Conservation (phyloP, 2,888 invertebrate species). For the Lasioglossum morio region DNA sequence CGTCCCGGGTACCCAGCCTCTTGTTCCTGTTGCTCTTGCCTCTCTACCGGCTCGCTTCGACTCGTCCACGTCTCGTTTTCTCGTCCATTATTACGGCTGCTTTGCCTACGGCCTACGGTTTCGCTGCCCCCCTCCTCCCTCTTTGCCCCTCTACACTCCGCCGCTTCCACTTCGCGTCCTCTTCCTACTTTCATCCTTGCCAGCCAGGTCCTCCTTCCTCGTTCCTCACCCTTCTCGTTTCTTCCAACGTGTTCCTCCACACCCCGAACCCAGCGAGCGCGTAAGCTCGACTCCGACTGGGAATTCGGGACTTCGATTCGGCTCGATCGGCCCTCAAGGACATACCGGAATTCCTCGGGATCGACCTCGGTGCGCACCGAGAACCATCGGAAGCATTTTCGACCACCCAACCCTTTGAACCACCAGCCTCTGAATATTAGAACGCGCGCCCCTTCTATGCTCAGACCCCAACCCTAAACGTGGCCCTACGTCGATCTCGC, state of each 20-base stretch:
- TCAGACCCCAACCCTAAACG: not conserved
- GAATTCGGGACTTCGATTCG: conserved; percentile 65
- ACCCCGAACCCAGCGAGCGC: conserved; percentile 4
- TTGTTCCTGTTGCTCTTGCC: conserved; percentile 36
- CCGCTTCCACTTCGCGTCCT: conserved; percentile 11
- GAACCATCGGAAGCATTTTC: conserved; percentile 40
- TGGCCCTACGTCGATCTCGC: not conserved
- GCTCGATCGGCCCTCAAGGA: conserved; percentile 65
- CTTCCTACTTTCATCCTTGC: not conserved
- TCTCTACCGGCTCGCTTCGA: conserved; percentile 46
- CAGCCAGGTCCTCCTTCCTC: not conserved
- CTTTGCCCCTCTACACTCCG: not conserved
- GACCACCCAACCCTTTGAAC: conserved; percentile 46
- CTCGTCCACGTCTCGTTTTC: conserved; percentile 72
- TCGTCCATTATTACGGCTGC: conserved; percentile 79
- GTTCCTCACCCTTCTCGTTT: not conserved
- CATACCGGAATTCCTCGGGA: conserved; percentile 55
- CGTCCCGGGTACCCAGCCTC: conserved; percentile 18
- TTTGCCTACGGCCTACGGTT: conserved; percentile 77
- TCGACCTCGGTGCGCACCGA: conserved; percentile 16
- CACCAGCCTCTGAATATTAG: conserved; percentile 43
- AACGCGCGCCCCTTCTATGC: not conserved
- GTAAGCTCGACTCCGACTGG: conserved; percentile 41
- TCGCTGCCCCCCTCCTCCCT: conserved; percentile 40
- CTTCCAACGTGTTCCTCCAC: not conserved